Conservation (phyloP, 2,888 invertebrate genomes). For the Tetanocera ferruginea region DNA sequence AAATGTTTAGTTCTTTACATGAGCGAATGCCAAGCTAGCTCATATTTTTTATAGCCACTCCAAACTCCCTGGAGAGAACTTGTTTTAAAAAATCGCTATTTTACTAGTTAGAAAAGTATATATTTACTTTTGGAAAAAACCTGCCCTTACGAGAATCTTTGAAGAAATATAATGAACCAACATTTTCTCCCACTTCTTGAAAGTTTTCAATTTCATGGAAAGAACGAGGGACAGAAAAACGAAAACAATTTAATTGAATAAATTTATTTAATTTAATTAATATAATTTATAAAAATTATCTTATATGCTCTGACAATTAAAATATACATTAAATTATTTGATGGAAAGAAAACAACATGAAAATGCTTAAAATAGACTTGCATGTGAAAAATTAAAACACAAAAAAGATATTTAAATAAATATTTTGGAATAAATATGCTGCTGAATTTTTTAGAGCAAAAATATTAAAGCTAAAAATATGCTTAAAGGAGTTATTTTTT, state of each 20-base stretch:
- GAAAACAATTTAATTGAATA: background rate
- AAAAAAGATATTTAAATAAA: background rate
- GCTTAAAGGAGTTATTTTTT: too few species aligned
- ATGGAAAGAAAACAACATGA: background rate
- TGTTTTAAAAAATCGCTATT: background rate
- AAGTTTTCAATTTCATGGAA: too few species aligned
- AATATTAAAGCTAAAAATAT: too few species aligned
- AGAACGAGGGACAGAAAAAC: background rate
- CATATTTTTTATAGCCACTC: too few species aligned
- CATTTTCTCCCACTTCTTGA: too few species aligned
- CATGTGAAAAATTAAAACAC: background rate
- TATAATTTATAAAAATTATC: slow-evolving; percentile 10
- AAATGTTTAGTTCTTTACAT: too few species aligned
- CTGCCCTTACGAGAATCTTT: background rate
- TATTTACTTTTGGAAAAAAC: background rate
- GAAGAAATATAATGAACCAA: background rate
- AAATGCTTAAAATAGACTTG: background rate
- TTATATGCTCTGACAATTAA: slow-evolving; percentile 2
- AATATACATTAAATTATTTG: background rate
- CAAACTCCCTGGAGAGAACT: too few species aligned
- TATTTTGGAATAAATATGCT: background rate
- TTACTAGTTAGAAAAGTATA: background rate
- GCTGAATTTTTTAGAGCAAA: background rate
- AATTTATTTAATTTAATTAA: slow-evolving; percentile 1
- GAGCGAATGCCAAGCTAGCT: too few species aligned